Conservation (phyloP, 2,113 vertebrate species). For the Pluvianellus socialis region DNA sequence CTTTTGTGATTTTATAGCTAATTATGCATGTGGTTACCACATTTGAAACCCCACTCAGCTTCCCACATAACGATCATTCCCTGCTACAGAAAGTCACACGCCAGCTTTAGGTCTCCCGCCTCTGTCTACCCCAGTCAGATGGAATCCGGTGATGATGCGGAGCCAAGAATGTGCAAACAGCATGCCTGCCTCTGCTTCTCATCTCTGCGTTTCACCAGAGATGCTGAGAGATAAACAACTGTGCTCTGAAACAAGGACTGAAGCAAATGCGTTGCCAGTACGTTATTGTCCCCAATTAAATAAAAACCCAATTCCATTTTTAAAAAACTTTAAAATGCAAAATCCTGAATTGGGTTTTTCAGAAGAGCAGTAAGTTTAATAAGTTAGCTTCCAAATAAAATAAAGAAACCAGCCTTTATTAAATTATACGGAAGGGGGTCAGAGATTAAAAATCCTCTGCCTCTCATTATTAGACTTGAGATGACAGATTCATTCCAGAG, state of each 20-base stretch:
- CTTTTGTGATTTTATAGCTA: neutral
- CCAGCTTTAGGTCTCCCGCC: slow-evolving; percentile 10
- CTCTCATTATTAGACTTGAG: slow-evolving; percentile 80
- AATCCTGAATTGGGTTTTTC: neutral
- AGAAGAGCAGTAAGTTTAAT: slow-evolving; percentile 10
- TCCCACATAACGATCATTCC: slow-evolving; percentile 1
- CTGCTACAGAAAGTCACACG: slow-evolving; percentile 13
- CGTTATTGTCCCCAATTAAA: neutral
- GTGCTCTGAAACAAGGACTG: neutral
- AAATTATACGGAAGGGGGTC: slow-evolving; percentile 77
- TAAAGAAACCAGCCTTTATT: slow-evolving; percentile 74
- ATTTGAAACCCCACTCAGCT: slow-evolving; percentile 24
- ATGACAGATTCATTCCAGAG: slow-evolving; percentile 85
- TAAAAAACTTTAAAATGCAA: neutral
- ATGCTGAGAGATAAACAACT: slow-evolving; percentile 12
- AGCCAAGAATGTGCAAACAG: slow-evolving; percentile 49
- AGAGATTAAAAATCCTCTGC: slow-evolving; percentile 82
- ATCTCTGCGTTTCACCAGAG: slow-evolving; percentile 1
- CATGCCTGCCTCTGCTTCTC: slow-evolving; percentile 19
- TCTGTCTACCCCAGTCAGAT: slow-evolving; percentile 7
- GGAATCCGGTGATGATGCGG: neutral
- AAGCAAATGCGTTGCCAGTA: neutral
- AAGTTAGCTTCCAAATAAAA: slow-evolving; percentile 69
- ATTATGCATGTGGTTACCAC: slow-evolving; percentile 52
- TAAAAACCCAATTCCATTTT: neutral